Evolutionary conservation across 2,888 invertebrate species (phyloP).

Genomic region (Coenonympha arcania): DNA sequence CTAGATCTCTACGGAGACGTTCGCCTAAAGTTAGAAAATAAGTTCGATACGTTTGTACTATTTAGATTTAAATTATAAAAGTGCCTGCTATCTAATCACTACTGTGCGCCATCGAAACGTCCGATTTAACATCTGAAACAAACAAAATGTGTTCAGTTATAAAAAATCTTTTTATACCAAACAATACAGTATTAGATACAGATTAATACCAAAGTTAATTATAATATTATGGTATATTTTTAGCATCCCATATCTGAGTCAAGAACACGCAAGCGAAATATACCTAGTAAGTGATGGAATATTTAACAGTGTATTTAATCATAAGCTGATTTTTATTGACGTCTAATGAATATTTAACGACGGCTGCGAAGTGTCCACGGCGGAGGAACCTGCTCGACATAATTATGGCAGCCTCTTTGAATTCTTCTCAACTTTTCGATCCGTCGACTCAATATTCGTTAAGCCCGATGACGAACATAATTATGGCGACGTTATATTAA

Average conservation of each 20-base stretch:
- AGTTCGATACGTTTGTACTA: slow-evolving; percentile 69
- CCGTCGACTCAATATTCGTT: slow-evolving; percentile 19
- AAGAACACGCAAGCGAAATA: not conserved
- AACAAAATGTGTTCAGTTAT: slow-evolving; percentile 27
- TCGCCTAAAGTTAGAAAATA: slow-evolving; percentile 34
- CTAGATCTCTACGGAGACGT: slow-evolving; percentile 32
- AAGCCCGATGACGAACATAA: slow-evolving; percentile 14
- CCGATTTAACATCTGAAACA: slow-evolving; percentile 71
- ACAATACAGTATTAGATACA: too few species aligned
- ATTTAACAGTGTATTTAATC: slow-evolving; percentile 15
- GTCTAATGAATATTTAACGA: slow-evolving; percentile 62
- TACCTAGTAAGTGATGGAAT: not conserved
- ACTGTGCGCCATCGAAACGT: slow-evolving; percentile 52
- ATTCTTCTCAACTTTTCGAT: slow-evolving; percentile 41
- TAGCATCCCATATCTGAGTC: too few species aligned
- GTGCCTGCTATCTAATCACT: slow-evolving; percentile 48
- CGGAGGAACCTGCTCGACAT: slow-evolving; percentile 52
- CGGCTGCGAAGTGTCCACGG: slow-evolving; percentile 55
- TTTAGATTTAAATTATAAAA: slow-evolving; percentile 35
- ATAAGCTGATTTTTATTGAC: slow-evolving; percentile 17
- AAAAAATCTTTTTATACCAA: too few species aligned
- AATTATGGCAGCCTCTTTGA: slow-evolving; percentile 60
- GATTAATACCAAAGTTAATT: too few species aligned
- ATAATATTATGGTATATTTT: too few species aligned
- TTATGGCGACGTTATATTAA: slow-evolving; percentile 1